Base-by-base conservation (phyloP, 1,140 invertebrate species). In the Halyomorpha halys region DNA sequence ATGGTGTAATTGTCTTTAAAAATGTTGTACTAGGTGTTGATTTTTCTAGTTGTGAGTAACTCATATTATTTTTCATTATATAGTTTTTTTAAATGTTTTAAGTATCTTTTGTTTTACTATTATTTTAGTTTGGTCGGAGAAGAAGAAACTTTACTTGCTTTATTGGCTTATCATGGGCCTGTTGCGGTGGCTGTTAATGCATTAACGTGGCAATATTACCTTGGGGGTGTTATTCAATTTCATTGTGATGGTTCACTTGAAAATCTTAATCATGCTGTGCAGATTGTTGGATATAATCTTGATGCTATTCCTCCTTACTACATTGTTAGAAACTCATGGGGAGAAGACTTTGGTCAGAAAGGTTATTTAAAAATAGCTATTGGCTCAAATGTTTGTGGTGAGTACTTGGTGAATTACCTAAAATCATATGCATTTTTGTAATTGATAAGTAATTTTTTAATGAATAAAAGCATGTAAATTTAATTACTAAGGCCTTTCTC, bases 261-360 rank as follows among this genome's bases (percentile, higher is more conserved):
- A 16, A 83, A 82, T 69, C 72, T 85, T 25, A 94, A 94, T 76
- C 91, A 94, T 74, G 90, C 90, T 2, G 88, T 92, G 0, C 83
- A 89, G 74, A 83, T 94, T 66, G 85, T 94, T 1, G 91, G 91
- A 1, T 94, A 93, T 73, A 85, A 93, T 72, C 72, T 84, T 19
- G 82, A 81, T 23, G 83, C 78, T 63, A 74, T 80, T 18, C 81
- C 87, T 45, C 90, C 91, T 1, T 84, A 86, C 75, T 94, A 91
- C 70, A 91, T 94, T 53, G 84, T 87, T 0, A 81, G 86, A 69
- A 94, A 94, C 76, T 91, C 89, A 0, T 94, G 91, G 90, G 90
- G 90, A 0, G 69, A 75, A 15, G 76, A 79, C 8, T 94, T 89
- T 71, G 90, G 90, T 0, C 76, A 85, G 68, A 74, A 81, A 53